Evolutionary conservation across 1,140 invertebrate species (phyloP).

Genomic region (Brachionus calyciflorus): DNA sequence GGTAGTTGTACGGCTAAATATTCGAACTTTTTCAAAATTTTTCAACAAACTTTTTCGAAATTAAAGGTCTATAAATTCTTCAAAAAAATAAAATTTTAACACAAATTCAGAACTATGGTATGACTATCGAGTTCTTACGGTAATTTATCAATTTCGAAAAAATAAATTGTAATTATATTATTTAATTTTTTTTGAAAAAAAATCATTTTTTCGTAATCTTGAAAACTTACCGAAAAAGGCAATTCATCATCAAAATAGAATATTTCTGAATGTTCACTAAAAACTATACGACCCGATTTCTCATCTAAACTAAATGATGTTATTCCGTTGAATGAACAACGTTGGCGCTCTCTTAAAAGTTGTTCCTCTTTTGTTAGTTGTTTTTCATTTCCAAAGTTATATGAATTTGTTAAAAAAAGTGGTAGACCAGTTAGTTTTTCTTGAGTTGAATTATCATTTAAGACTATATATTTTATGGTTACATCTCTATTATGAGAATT

Average conservation of each 20-base stretch:
- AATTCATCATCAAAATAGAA: slow-evolving; percentile 27
- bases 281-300: slow-evolving; percentile 14
- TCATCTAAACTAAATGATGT: slow-evolving; percentile 34
- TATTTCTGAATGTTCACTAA: not conserved
- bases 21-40: no score
- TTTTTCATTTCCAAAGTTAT: not conserved
- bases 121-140: no score
- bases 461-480: slow-evolving; percentile 14
- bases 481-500: slow-evolving; percentile 14
- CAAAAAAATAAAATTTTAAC: no score
- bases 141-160: no score
- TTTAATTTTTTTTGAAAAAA: no score
- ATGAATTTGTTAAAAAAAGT: not conserved
- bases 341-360: slow-evolving; percentile 23
- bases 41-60: no score
- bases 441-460: not conserved
- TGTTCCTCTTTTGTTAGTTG: slow-evolving; percentile 44
- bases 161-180: no score
- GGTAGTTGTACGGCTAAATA: no score
- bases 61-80: no score
- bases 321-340: slow-evolving; percentile 33
- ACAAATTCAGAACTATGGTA: no score
- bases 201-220: no score
- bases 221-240: no score
- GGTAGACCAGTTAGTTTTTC: slow-evolving; percentile 30